phyloP scores from a whole-genome alignment of 2,888 invertebrate genomes.

The Odontomyia ornata region DNA sequence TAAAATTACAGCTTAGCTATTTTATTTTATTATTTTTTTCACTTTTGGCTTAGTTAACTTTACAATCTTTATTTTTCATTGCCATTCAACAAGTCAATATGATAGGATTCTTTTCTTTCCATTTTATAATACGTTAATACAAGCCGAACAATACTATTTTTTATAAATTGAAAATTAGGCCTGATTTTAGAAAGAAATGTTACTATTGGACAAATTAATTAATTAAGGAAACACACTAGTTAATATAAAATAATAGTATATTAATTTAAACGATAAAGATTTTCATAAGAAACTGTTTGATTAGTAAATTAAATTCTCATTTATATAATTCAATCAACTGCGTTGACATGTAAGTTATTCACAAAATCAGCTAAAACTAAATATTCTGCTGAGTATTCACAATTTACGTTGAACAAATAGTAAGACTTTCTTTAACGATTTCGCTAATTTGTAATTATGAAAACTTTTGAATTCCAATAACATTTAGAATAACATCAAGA shows the following conservation, averaged over 20 bases:
- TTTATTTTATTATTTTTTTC: neutral
- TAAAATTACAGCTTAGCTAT: slow-evolving; percentile 1
- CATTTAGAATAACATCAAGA: slow-evolving; percentile 48
- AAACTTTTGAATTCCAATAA: slow-evolving; percentile 9
- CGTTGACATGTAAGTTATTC: too few relatives aligned
- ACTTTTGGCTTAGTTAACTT: slow-evolving; percentile 27
- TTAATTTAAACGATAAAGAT: too few relatives aligned
- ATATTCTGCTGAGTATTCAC: neutral
- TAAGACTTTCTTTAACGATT: too few relatives aligned
- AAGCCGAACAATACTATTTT: slow-evolving; percentile 13
- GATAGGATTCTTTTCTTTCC: neutral
- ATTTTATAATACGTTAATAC: neutral
- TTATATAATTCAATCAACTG: too few relatives aligned
- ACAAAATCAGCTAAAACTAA: too few relatives aligned
- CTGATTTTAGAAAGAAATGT: neutral
- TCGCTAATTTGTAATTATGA: neutral
- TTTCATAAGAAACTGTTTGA: too few relatives aligned
- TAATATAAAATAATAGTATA: too few relatives aligned
- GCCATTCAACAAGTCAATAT: neutral
- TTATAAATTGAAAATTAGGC: slow-evolving; percentile 25
- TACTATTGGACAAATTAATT: too few relatives aligned
- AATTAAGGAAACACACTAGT: too few relatives aligned
- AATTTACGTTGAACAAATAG: too few relatives aligned
- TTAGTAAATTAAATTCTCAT: too few relatives aligned
- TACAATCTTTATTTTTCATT: slow-evolving; percentile 5